Evolutionary conservation across 1,140 invertebrate species (phyloP).

Genomic region (Proctacanthus coquilletti): DNA sequence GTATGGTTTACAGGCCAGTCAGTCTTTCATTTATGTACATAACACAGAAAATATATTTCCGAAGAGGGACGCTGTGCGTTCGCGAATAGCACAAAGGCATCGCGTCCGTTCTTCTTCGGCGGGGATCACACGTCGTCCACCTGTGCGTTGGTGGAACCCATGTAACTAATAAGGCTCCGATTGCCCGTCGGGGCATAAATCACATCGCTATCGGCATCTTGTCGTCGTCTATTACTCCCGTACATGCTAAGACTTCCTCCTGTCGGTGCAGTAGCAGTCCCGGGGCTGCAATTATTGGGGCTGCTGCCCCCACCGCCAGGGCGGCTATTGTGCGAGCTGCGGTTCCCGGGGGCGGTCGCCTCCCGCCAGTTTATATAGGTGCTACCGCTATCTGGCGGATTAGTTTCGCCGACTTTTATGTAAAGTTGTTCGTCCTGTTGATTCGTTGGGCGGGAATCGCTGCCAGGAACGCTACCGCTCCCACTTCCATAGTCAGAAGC

Average conservation of each 20-base stretch:
- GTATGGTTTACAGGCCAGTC: no score
- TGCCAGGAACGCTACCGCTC: constrained; percentile 8
- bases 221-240: not conserved
- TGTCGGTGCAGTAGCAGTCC: constrained; percentile 1
- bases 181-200: constrained; percentile 28
- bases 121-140: constrained; percentile 1
- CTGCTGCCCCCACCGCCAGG: constrained; percentile 6
- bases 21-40: no score
- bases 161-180: constrained; percentile 14
- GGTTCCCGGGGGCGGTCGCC: constrained; percentile 11
- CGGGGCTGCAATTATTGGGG: not conserved
- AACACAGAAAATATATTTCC: no score
- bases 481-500: not conserved
- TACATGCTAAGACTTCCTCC: not conserved
- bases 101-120: no score
- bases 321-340: constrained; percentile 4
- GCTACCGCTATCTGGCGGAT: constrained; percentile 7
- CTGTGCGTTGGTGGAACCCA: not conserved
- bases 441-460: constrained; percentile 9
- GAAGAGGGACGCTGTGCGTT: no score
- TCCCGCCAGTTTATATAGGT: constrained; percentile 13
- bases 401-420: constrained; percentile 10
- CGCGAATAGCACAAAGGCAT: no score
- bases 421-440: constrained; percentile 7
- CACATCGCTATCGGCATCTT: constrained; percentile 10